Evolutionary conservation across 2,113 vertebrate species (phyloP).

Genomic region (Oncorhynchus nerka): DNA sequence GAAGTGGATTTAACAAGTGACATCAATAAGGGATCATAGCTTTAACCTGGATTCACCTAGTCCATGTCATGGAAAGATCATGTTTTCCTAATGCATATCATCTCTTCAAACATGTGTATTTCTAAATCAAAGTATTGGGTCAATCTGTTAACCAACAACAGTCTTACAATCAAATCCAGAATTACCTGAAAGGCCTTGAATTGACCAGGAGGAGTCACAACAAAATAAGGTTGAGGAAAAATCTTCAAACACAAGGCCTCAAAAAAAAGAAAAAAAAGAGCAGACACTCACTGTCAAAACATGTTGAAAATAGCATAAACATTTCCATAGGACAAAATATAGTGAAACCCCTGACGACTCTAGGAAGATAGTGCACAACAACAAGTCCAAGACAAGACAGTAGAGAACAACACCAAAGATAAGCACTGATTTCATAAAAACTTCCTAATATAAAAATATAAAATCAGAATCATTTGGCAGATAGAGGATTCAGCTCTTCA

Average conservation of each 20-base stretch:
- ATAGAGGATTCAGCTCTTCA: slow-evolving; percentile 30
- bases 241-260: slow-evolving; percentile 25
- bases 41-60: too few relatives aligned
- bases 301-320: slow-evolving; percentile 31
- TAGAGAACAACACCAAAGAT: slow-evolving; percentile 51
- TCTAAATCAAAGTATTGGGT: slow-evolving; percentile 15
- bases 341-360: slow-evolving; percentile 56
- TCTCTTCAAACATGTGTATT: not conserved
- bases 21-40: too few relatives aligned
- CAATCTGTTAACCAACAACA: slow-evolving; percentile 9
- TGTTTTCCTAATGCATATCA: not conserved
- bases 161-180: not conserved
- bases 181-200: slow-evolving; percentile 6
- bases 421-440: slow-evolving; percentile 50
- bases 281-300: slow-evolving; percentile 9
- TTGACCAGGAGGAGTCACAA: slow-evolving; percentile 17
- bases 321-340: slow-evolving; percentile 65
- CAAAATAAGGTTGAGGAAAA: slow-evolving; percentile 25
- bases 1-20: too few relatives aligned
- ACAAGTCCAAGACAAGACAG: slow-evolving; percentile 41
- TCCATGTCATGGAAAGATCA: too few relatives aligned
- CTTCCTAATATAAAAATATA: slow-evolving; percentile 66
- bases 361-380: slow-evolving; percentile 71
- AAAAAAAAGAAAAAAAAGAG: not conserved
- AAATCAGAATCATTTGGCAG: slow-evolving; percentile 33